phyloP scores from a whole-genome alignment of 2,888 invertebrate genomes.

The Homarus gammarus region DNA sequence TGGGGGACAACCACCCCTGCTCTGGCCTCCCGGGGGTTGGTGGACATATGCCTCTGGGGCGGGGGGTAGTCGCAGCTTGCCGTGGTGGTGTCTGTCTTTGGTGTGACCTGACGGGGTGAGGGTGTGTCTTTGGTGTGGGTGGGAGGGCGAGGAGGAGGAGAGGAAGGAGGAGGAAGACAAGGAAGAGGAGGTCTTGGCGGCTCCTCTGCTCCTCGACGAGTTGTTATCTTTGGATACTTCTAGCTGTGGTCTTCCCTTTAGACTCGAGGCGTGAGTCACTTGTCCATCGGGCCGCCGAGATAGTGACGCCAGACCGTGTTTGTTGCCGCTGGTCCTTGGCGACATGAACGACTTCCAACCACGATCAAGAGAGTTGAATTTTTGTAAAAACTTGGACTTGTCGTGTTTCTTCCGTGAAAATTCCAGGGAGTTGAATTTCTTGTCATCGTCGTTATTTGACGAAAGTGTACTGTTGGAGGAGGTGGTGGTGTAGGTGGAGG shows the following conservation, averaged over 20 bases:
- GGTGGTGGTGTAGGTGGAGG: background rate
- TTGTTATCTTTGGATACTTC: background rate
- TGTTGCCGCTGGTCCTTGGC: slow-evolving; percentile 23
- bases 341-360: slow-evolving; percentile 49
- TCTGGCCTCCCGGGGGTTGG: background rate
- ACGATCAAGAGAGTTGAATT: slow-evolving; percentile 66
- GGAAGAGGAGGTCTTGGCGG: too few relatives aligned
- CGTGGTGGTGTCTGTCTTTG: background rate
- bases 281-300: background rate
- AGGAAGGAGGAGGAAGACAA: too few relatives aligned
- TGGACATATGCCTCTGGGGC: background rate
- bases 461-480: background rate
- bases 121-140: too few relatives aligned
- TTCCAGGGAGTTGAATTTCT: slow-evolving; percentile 57
- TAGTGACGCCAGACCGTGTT: background rate
- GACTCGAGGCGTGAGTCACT: background rate
- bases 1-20: background rate
- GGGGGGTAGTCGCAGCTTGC: too few relatives aligned
- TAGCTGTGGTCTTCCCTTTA: background rate
- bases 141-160: too few relatives aligned
- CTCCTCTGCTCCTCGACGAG: background rate
- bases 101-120: background rate
- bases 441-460: background rate
- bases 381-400: slow-evolving; percentile 61
- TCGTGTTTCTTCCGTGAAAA: slow-evolving; percentile 39